Evolutionary conservation across 2,888 invertebrate species (phyloP).

Genomic region (Junonia oenone): DNA sequence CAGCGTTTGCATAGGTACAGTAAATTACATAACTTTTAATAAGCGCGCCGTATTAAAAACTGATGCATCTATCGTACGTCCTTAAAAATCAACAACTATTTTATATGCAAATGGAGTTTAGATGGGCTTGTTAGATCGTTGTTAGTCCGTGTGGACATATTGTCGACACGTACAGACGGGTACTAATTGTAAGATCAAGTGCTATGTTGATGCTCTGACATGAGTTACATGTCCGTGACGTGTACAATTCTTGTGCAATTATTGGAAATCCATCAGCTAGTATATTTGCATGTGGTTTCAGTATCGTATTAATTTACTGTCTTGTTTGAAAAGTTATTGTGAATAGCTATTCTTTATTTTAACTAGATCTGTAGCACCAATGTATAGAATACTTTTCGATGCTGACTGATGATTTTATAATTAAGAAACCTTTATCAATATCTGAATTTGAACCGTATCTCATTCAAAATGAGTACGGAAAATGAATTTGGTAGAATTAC

Average conservation of each 20-base stretch:
- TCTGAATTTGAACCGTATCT: too few species aligned
- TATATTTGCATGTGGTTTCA: not conserved
- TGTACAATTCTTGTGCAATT: not conserved
- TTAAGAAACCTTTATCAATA: too few species aligned
- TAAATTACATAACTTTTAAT: too few species aligned
- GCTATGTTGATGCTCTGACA: not conserved
- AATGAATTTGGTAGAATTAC: too few species aligned
- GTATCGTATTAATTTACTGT: not conserved
- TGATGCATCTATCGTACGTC: not conserved
- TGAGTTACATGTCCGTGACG: not conserved
- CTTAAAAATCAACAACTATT: slow-evolving; percentile 26
- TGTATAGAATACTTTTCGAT: too few species aligned
- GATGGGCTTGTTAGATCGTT: slow-evolving; percentile 24
- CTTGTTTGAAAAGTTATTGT: too few species aligned
- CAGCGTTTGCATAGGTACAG: too few species aligned
- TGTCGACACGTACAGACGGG: not conserved
- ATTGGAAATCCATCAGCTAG: not conserved
- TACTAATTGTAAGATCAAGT: not conserved
- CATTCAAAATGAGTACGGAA: too few species aligned
- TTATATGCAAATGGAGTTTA: slow-evolving; percentile 35
- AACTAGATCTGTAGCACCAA: too few species aligned
- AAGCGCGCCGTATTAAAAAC: not conserved
- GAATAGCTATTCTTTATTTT: too few species aligned
- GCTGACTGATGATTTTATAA: too few species aligned
- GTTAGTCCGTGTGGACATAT: slow-evolving; percentile 5